Base-by-base conservation (phyloP, 2,113 vertebrate genomes). In the Pycnonotus jocosus region DNA sequence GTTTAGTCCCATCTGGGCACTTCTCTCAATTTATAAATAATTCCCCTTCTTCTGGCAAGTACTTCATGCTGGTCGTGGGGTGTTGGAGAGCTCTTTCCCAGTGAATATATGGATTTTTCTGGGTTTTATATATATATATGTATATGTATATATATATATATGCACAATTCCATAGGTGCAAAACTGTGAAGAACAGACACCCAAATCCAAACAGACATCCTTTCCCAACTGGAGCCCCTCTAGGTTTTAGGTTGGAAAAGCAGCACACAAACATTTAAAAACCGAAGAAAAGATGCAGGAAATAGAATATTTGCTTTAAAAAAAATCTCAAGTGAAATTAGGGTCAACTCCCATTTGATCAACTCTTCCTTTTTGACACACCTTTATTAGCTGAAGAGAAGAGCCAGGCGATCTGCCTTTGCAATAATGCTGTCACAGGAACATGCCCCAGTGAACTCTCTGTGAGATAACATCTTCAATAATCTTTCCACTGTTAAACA, bases 401-500 rank as follows among this genome's bases (percentile, higher is more conserved):
- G 86, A 92, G 62, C 30, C 54, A 77, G 86, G 83, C 6, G 2
- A 72, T n/a, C 64, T 37, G 50, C 11, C 45, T 88, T 93, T 91
- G 80, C 53, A 94, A 94, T 82, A 90, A 96, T 10, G 53, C 62
- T 40, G 11, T 20, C 35, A 66, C 89, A 92, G 81, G 27, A 91
- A 92, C 68, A 37, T 5, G 50, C 58, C 86, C 81, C 84, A 35
- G 89, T 92, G 95, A 96, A 85, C 91, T 73, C 66, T 92, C 62
- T 47, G 51, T 91, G 86, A 76, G 93, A 88, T 81, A 82, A 92
- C 45, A 89, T 91, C 94, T 84, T 73, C 61, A 72, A 57, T 81
- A 88, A 83, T 74, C 93, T 90, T 86, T 95, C 88, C 54, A 12
- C 65, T 73, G 78, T 81, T 77, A 93, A 90, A 81, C 90, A 74